These are phyloP conservation scores for Thalassoma bifasciatum DNA, from an alignment of 2,113 vertebrate species.

Conservation along the genomic window DNA sequence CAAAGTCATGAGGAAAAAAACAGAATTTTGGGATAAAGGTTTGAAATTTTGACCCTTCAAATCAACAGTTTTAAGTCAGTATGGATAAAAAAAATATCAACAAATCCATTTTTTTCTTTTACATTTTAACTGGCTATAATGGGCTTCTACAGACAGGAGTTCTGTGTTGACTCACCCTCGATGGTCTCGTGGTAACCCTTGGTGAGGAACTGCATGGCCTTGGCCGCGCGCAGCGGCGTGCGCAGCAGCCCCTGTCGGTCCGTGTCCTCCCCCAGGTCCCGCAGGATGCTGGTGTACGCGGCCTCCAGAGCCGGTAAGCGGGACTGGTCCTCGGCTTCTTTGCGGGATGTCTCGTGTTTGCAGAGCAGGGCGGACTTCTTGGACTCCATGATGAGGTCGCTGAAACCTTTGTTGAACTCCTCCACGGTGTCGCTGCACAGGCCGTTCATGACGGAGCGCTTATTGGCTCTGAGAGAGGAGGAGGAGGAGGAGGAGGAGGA, in stretches of 20 bases:
- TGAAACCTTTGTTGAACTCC: constrained; percentile 64
- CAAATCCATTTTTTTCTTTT: too few species aligned
- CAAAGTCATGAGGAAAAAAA: too few species aligned
- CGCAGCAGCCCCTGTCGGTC: constrained; percentile 83
- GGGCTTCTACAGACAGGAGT: too few species aligned
- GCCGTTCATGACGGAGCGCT: constrained; percentile 59
- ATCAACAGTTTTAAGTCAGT: too few species aligned
- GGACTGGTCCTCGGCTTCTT: constrained; percentile 65
- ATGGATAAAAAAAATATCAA: too few species aligned
- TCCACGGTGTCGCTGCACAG: constrained; percentile 54
- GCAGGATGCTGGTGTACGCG: constrained; percentile 84
- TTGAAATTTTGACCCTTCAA: too few species aligned
- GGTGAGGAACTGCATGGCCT: constrained; percentile 88
- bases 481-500: not conserved
- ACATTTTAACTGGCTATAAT: too few species aligned
- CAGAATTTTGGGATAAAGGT: too few species aligned
- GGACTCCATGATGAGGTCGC: constrained; percentile 62
- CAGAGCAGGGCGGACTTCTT: constrained; percentile 64
- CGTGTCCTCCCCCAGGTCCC: constrained; percentile 83
- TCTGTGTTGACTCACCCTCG: constrained; percentile 74
- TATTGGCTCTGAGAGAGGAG: not conserved
- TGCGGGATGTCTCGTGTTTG: constrained; percentile 73
- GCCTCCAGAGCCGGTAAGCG: constrained; percentile 72
- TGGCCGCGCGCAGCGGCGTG: constrained; percentile 85
- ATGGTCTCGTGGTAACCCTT: constrained; percentile 86